Conservation (phyloP, 1,140 invertebrate species). For the Cherax quadricarinatus region DNA sequence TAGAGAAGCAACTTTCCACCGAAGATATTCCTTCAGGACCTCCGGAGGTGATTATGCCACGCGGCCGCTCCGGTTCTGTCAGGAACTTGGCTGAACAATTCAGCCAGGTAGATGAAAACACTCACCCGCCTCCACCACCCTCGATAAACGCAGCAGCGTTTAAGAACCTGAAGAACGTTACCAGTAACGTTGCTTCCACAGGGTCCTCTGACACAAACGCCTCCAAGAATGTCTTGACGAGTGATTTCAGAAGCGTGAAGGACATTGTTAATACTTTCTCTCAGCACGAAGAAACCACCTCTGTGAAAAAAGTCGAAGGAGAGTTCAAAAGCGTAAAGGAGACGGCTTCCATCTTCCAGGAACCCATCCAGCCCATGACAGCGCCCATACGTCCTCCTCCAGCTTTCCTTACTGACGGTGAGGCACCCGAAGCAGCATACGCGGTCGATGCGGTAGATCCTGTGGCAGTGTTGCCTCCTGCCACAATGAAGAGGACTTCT, state of each 20-base stretch:
- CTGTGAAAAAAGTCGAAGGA: constrained; percentile 46
- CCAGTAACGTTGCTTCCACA: background rate
- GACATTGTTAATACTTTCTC: constrained; percentile 61
- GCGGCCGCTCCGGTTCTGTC: constrained; percentile 69
- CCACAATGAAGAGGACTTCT: constrained; percentile 59
- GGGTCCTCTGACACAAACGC: background rate
- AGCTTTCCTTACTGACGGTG: constrained; percentile 57
- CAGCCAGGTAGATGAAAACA: constrained; percentile 37
- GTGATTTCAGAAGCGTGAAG: constrained; percentile 62
- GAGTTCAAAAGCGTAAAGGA: constrained; percentile 69
- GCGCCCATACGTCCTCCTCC: constrained; percentile 64
- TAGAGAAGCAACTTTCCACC: constrained; percentile 71
- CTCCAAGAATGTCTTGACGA: background rate
- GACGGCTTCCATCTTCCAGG: constrained; percentile 70
- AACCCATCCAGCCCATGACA: constrained; percentile 69
- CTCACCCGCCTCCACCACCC: constrained; percentile 26
- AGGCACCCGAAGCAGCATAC: background rate
- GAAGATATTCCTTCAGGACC: constrained; percentile 69
- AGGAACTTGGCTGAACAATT: constrained; percentile 71
- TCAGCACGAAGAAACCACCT: constrained; percentile 46
- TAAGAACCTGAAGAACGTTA: constrained; percentile 20
- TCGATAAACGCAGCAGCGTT: constrained; percentile 61
- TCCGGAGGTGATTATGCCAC: constrained; percentile 64
- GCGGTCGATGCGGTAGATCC: constrained; percentile 62
- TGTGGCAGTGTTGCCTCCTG: constrained; percentile 71